Conservation (phyloP, 92 coral and sea anemone species). For the Virgularia gustaviana region DNA sequence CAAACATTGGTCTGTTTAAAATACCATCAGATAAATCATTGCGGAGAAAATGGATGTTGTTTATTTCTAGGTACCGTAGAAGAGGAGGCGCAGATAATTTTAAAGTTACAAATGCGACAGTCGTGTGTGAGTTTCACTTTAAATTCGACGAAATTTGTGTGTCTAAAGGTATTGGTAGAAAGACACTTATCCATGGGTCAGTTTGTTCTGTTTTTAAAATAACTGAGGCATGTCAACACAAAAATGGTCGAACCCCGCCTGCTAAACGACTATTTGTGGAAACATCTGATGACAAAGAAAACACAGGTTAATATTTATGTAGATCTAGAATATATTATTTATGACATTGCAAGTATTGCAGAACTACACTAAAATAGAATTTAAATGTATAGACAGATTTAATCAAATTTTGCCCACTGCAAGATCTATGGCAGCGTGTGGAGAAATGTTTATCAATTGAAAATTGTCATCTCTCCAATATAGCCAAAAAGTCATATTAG, state of each 20-base stretch:
- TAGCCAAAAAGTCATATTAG: no score
- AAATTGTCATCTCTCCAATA: no score
- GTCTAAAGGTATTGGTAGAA: conserved; percentile 17
- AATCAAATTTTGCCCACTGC: no score
- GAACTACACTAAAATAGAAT: no score
- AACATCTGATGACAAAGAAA: conserved; percentile 3
- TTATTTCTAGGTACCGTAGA: neutral
- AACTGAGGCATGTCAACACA: neutral
- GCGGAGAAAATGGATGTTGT: neutral
- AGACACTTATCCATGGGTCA: conserved; percentile 11
- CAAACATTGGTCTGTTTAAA: neutral
- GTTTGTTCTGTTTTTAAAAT: conserved; percentile 1
- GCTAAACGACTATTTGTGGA: neutral
- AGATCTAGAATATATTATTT: neutral
- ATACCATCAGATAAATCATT: neutral
- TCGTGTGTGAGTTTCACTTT: conserved; percentile 3
- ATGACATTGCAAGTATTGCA: neutral
- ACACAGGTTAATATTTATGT: neutral
- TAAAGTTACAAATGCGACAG: conserved; percentile 9
- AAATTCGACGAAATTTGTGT: neutral
- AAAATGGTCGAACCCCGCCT: conserved; percentile 1
- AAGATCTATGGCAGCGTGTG: no score
- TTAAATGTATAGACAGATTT: no score
- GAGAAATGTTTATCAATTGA: no score
- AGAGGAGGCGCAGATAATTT: neutral